These are phyloP conservation scores for Exephanes ischioxanthus DNA, from an alignment of 2,888 invertebrate genomes.

Conservation along the genomic window DNA sequence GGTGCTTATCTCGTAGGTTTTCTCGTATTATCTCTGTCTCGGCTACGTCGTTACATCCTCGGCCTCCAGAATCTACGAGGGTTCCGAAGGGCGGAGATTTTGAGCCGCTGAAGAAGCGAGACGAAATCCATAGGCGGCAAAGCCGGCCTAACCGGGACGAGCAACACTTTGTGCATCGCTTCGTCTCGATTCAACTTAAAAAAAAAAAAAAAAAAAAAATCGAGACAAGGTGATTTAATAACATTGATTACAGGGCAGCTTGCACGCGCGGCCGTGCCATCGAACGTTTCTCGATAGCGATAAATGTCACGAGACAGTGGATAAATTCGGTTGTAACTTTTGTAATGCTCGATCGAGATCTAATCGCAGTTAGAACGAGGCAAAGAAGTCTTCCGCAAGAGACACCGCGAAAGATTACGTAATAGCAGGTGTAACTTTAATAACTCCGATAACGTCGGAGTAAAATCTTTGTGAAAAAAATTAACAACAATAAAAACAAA, in stretches of 20 bases:
- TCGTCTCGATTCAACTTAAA: neutral
- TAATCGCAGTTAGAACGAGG: neutral
- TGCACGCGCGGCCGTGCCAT: neutral
- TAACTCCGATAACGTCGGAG: too few species aligned
- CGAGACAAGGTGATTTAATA: constrained; percentile 46
- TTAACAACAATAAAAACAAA: neutral
- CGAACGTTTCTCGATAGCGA: neutral
- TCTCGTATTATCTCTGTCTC: constrained; percentile 52
- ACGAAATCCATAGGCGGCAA: neutral
- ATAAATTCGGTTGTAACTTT: constrained; percentile 4
- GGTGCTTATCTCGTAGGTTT: constrained; percentile 18
- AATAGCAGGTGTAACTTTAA: too few species aligned
- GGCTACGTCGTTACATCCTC: constrained; percentile 46
- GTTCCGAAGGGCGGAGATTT: neutral
- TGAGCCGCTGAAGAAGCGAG: neutral
- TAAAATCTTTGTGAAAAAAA: neutral
- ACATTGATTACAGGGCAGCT: constrained; percentile 44
- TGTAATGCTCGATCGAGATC: neutral
- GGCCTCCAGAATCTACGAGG: constrained; percentile 48
- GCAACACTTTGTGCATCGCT: neutral
- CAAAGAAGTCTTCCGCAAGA: neutral
- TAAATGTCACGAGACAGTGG: neutral
- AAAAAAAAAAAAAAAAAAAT: neutral
- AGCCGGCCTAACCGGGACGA: neutral
- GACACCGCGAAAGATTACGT: too few species aligned